Conservation (phyloP, 1,140 invertebrate genomes). For the Sipha flava region DNA sequence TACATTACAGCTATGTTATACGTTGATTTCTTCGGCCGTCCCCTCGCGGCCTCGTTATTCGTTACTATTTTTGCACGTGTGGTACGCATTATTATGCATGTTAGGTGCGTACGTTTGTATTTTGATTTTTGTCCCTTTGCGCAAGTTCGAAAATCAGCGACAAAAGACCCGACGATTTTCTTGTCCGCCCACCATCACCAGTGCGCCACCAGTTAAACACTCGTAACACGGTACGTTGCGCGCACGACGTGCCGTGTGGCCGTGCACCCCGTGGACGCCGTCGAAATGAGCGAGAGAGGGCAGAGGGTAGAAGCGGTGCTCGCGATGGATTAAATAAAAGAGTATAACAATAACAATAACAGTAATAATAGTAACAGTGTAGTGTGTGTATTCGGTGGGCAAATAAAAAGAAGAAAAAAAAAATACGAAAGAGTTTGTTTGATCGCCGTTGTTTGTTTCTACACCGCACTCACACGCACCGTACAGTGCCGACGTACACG, state of each 20-base stretch:
- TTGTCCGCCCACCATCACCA: not conserved
- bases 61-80: no score
- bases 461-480: not conserved
- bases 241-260: not conserved
- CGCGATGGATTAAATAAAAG: not conserved
- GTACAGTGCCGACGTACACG: no score
- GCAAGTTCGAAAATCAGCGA: no score
- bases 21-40: no score
- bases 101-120: not conserved
- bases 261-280: not conserved
- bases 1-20: no score
- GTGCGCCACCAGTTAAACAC: no score
- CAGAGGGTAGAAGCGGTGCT: no score
- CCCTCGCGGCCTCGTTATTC: no score
- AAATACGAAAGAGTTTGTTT: conserved; percentile 1
- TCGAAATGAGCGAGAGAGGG: no score
- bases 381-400: no score
- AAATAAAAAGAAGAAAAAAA: not conserved
- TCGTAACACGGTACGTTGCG: no score
- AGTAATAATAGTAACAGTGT: not conserved
- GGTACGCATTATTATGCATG: no score
- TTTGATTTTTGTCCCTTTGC: not conserved
- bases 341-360: not conserved
- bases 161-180: conserved; percentile 12
- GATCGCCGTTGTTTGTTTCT: conserved; percentile 23